Conservation (phyloP, 2,797 vertebrate species). For the Rallus crepitans region DNA sequence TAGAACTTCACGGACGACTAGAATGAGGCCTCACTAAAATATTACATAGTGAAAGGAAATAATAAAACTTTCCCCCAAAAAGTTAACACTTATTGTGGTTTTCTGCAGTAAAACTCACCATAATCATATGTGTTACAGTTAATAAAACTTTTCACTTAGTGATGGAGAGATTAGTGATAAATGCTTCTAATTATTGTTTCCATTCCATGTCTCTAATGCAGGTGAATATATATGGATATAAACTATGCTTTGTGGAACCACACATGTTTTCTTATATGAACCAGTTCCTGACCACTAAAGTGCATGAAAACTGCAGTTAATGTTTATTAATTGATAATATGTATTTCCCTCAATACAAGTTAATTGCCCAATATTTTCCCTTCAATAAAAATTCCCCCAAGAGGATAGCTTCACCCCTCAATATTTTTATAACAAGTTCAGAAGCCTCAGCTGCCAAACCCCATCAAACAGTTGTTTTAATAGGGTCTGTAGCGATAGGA, state of each 20-base stretch:
- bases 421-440: not conserved
- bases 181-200: not conserved
- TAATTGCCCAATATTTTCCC: not conserved
- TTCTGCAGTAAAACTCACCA: not conserved
- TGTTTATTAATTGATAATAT: not conserved
- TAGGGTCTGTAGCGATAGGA: not conserved
- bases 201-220: not conserved
- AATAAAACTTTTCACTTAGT: not conserved
- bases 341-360: not conserved
- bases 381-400: not conserved
- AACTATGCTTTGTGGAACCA: not conserved
- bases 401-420: not conserved
- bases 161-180: not conserved
- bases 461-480: not conserved
- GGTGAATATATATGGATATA: not conserved
- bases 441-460: not conserved
- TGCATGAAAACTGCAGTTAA: not conserved
- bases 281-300: not conserved
- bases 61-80: not conserved
- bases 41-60: not conserved
- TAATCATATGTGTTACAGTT: not conserved
- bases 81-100: not conserved
- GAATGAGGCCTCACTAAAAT: not conserved
- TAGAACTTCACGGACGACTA: not conserved
- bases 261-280: not conserved